Evolutionary conservation across 2,888 invertebrate genomes (phyloP), one percentile per base, ranked within the genome.

Genomic region (Synanthedon andrenaeformis): DNA sequence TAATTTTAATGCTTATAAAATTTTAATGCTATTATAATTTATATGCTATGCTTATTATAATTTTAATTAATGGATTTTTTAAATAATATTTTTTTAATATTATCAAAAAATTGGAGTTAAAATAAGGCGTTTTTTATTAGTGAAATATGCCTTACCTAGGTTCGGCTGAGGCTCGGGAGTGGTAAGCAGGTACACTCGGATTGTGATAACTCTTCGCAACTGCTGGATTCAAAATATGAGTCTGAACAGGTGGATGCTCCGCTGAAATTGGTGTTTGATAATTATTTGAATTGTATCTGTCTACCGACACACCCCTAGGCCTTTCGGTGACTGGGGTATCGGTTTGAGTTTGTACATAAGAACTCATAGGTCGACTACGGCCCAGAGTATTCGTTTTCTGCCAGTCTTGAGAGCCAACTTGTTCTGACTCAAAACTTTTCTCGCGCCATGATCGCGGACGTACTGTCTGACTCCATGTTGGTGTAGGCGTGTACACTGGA

Each of bases 181-280:
- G 87, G 66, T 78, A 90, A 69, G 79, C 89, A 72, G 82, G 87
- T 66, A 81, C 81, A 56, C 72, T 81, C n/a, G 81, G 88, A 69
- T 84, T 85, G 63, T 84, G 82, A 60, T 82, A 77, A 52, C 74
- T 71, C 56, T 74, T 74, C 13, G 62, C 59, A 3, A 76, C 77
- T 5, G 72, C 60, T 3, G 79, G 82, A 56, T 81, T 77, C 67
- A 88, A 72, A 3, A 86, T 87, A 59, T 89, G 88, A 56, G 83
- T 76, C 60, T 83, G 88, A 54, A 87, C 89, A 0, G 86, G 85
- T 0, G 82, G 77, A 57, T 86, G 82, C 55, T 83, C 85, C 35
- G 76, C 70, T 6, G 73, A 62, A n/a, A 72, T 59, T 14, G 85
- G 85, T 10, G 84, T 67, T 55, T 82, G 79, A 62, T 88, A 88